These are phyloP conservation scores for Drosophila nigricruria DNA, from an alignment of 2,888 invertebrate species.

Conservation along the genomic window DNA sequence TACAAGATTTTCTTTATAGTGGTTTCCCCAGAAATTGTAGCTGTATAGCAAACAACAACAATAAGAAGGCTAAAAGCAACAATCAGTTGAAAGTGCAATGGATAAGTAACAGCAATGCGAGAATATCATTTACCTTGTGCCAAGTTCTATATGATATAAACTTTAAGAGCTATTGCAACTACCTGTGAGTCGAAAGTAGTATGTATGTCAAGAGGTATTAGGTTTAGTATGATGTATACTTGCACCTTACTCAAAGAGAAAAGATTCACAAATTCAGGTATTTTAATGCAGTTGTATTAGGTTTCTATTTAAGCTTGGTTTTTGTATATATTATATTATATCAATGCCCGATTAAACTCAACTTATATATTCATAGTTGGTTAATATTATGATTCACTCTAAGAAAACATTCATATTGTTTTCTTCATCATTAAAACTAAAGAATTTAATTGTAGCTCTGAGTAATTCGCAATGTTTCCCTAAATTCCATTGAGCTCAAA, in stretches of 20 bases:
- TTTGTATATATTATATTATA: not conserved
- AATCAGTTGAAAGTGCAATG: conserved; percentile 37
- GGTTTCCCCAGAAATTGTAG: conserved; percentile 1
- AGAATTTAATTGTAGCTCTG: not conserved
- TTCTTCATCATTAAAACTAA: not conserved
- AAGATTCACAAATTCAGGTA: not conserved
- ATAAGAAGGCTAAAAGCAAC: conserved; percentile 18
- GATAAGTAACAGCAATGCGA: not conserved
- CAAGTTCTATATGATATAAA: not conserved
- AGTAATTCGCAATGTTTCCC: not conserved
- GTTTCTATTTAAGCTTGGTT: not conserved
- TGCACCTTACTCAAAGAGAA: not conserved
- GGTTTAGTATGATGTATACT: not conserved
- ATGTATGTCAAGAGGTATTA: not conserved
- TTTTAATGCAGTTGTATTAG: not conserved
- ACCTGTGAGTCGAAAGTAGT: not conserved
- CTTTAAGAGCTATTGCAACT: not conserved
- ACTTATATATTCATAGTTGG: not conserved
- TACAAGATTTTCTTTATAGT: conserved; percentile 22
- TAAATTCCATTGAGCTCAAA: not conserved
- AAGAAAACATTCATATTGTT: not conserved
- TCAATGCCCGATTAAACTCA: not conserved
- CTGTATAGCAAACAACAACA: conserved; percentile 20
- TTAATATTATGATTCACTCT: not conserved
- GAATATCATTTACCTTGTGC: conserved; percentile 5